Base-by-base conservation (phyloP, 2,113 vertebrate species). In the Mobula birostris region DNA sequence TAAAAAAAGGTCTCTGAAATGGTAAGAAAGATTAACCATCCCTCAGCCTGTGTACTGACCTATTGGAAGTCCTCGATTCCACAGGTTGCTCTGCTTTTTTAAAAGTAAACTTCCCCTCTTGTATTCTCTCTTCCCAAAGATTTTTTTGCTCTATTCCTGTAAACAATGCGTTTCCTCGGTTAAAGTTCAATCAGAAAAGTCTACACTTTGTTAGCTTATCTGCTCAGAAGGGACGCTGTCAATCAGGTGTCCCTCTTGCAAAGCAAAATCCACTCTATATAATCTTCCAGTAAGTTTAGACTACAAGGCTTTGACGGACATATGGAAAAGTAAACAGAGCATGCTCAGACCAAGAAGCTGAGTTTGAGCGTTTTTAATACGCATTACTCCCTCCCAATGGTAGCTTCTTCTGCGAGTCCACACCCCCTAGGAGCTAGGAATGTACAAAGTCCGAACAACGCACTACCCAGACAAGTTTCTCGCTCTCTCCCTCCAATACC, bases 311-410 rank as follows among this genome's bases (percentile, higher is more conserved):
- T 97, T 70, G 97, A 97, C 97, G 97, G 96, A 97, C 96, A 95
- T 94, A 94, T 94, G 94, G 96, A 95, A 95, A 96, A 94, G 96
- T 94, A 94, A 96, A 96, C 96, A 97, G 97, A 97, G 97, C 98
- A 98, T 97, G 97, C 97, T 96, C 97, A 96, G 96, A 96, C 96
- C 96, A 12, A 95, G 96, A 95, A 96, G 94, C 97, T 97, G 96
- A 96, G 97, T 97, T 97, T 95, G 96, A 96, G 96, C 95, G 95
- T 96, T 95, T 96, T 97, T 96, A 97, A 97, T 97, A 97, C 98
- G 97, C 96, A 96, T 97, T 96, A 97, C 98, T 98, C 98, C 97
- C 97, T 98, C 97, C 97, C 96, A 97, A 97, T 96, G 96, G 96
- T 95, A 96, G 94, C 96, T 96, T 96, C 96, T 97, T 94, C 91